phyloP scores from a whole-genome alignment of 2,888 invertebrate species.

The Mellilla xanthometata region DNA sequence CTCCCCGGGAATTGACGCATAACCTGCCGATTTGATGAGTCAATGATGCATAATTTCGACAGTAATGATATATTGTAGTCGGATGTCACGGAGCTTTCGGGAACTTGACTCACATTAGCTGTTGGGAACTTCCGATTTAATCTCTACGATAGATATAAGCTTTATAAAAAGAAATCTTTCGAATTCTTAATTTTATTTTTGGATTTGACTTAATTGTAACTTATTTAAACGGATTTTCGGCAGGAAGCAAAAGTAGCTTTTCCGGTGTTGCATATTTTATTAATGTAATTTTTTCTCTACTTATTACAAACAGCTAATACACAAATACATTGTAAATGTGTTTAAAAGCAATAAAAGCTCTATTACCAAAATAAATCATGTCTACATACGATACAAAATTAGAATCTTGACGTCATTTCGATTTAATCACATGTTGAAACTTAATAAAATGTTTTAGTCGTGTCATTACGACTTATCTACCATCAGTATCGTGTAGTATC shows the following conservation, averaged over 20 bases:
- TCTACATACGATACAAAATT: conserved; percentile 15
- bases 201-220: too few species aligned
- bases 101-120: conserved; percentile 21
- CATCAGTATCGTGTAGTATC: conserved; percentile 31
- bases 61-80: conserved; percentile 48
- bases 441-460: conserved; percentile 22
- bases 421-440: conserved; percentile 30
- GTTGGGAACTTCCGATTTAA: conserved; percentile 2
- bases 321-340: neutral
- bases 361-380: conserved; percentile 21
- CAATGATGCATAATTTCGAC: conserved; percentile 50
- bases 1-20: conserved; percentile 37
- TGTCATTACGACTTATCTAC: conserved; percentile 43
- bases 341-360: conserved; percentile 2
- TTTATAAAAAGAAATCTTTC: too few species aligned
- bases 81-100: conserved; percentile 34
- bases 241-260: too few species aligned
- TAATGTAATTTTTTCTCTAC: too few species aligned
- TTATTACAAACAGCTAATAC: too few species aligned
- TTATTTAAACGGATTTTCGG: too few species aligned
- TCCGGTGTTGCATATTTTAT: too few species aligned
- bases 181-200: too few species aligned
- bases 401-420: conserved; percentile 21
- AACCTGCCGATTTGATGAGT: conserved; percentile 59
- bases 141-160: too few species aligned